These are phyloP conservation scores for Listrodromus nycthemerus DNA, from an alignment of 2,888 invertebrate genomes.

Conservation along the genomic window DNA sequence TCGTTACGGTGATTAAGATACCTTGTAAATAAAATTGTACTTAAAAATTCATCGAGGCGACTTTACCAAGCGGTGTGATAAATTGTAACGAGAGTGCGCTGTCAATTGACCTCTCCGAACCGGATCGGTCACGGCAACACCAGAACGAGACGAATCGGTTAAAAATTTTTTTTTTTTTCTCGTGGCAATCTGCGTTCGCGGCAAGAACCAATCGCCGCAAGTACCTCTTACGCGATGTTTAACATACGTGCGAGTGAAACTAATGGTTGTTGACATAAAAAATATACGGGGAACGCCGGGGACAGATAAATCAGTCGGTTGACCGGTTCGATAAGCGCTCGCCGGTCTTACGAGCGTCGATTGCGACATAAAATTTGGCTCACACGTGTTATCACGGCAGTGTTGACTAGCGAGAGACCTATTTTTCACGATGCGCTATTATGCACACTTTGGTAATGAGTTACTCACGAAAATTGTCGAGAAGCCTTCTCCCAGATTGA, in stretches of 20 bases:
- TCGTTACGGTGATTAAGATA: slow-evolving; percentile 41
- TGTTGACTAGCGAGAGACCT: slow-evolving; percentile 10
- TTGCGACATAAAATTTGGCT: slow-evolving; percentile 18
- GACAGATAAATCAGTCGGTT: slow-evolving; percentile 54
- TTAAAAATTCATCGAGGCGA: slow-evolving; percentile 25
- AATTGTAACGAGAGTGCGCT: slow-evolving; percentile 31
- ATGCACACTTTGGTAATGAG: slow-evolving; percentile 8
- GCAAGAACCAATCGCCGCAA: slow-evolving; percentile 39
- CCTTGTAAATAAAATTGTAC: slow-evolving; percentile 35
- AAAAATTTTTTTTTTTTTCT: slow-evolving; percentile 39
- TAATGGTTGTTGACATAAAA: slow-evolving; percentile 23
- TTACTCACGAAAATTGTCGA: slow-evolving; percentile 38
- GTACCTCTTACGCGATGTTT: slow-evolving; percentile 56
- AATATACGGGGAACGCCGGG: slow-evolving; percentile 1
- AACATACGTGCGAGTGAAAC: slow-evolving; percentile 55
- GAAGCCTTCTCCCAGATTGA: background rate
- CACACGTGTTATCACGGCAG: slow-evolving; percentile 4
- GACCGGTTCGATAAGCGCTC: slow-evolving; percentile 61
- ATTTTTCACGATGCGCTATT: slow-evolving; percentile 23
- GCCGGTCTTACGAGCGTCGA: slow-evolving; percentile 40
- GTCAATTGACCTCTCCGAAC: slow-evolving; percentile 44
- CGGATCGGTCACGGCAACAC: background rate
- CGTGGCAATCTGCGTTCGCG: slow-evolving; percentile 17
- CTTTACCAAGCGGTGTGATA: slow-evolving; percentile 23
- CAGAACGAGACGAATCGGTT: slow-evolving; percentile 54